Conservation (phyloP, 2,113 vertebrate genomes). For the Fregetta grallaria region DNA sequence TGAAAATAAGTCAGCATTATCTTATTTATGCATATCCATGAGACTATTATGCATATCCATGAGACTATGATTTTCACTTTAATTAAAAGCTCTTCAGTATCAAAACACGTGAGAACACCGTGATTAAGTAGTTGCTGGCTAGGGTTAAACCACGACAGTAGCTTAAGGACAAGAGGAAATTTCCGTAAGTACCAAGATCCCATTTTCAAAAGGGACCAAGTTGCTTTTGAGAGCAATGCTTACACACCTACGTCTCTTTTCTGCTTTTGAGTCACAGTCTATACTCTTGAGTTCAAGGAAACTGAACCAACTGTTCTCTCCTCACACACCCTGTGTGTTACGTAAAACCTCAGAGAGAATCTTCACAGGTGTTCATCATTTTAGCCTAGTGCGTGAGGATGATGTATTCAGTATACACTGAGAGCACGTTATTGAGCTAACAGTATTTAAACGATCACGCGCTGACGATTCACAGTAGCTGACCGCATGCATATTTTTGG, state of each 20-base stretch:
- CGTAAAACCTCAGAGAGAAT: not conserved
- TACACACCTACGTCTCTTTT: not conserved
- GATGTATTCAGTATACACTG: not conserved
- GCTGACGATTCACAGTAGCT: not conserved
- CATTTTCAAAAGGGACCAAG: not conserved
- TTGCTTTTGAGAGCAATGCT: not conserved
- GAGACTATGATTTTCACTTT: not conserved
- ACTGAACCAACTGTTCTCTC: not conserved
- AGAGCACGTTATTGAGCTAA: not conserved
- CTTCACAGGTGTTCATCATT: not conserved
- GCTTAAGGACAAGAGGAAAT: not conserved
- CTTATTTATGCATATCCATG: not conserved
- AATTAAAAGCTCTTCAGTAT: not conserved
- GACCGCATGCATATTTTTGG: not conserved
- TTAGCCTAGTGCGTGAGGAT: not conserved
- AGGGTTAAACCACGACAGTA: not conserved
- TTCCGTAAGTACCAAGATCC: not conserved
- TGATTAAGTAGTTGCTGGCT: not conserved
- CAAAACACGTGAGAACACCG: not conserved
- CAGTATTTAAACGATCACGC: not conserved
- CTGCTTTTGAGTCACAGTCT: not conserved
- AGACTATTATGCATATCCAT: not conserved
- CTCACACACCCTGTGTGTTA: rapidly evolving
- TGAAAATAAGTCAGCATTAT: not conserved
- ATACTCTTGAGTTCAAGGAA: not conserved